A percentile compares a stretch with the other conserved stretches of the same genome.
Evolutionary conservation across 1,140 invertebrate species (phyloP).

Genomic region (Aphelenchoides fujianensis): DNA sequence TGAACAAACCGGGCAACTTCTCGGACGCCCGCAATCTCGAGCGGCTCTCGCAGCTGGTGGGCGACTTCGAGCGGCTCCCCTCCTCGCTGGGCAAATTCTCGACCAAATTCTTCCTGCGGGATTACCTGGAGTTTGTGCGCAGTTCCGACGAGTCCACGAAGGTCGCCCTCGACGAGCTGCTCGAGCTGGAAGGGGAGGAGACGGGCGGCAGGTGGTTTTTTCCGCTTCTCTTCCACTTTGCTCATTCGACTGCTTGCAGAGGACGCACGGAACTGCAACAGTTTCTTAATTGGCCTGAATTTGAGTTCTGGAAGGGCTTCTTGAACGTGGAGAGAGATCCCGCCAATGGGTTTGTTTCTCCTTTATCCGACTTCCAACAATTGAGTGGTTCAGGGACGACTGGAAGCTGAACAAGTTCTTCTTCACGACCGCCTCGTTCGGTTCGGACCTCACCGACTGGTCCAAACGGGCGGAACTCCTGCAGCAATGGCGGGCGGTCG

Average conservation of each 20-base stretch:
- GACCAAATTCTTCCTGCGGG: conserved; percentile 59
- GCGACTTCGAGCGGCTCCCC: conserved; percentile 52
- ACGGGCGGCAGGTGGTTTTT: too few relatives aligned
- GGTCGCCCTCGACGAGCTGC: conserved; percentile 38
- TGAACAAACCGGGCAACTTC: conserved; percentile 59
- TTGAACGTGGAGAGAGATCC: conserved; percentile 31
- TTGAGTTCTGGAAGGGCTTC: conserved; percentile 62
- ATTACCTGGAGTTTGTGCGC: conserved; percentile 57
- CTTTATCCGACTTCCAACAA: conserved; percentile 1
- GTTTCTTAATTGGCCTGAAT: conserved; percentile 60
- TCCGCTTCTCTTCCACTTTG: too few relatives aligned
- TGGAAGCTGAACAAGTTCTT: conserved; percentile 48
- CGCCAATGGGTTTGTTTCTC: conserved; percentile 22
- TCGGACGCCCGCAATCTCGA: conserved; percentile 32
- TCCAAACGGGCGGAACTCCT: conserved; percentile 55
- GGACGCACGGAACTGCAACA: conserved; percentile 49
- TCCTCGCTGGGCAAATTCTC: conserved; percentile 56
- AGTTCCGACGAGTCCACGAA: conserved; percentile 47
- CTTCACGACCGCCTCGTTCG: conserved; percentile 59
- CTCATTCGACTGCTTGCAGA: too few relatives aligned
- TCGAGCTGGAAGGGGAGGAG: conserved; percentile 35
- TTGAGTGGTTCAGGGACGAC: conserved; percentile 17
- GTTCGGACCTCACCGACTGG: conserved; percentile 55
- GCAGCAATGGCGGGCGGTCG: conserved; percentile 53
- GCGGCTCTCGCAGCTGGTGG: conserved; percentile 45